Evolutionary conservation across 2,113 vertebrate species (phyloP).

Genomic region (Erpornis zantholeuca): DNA sequence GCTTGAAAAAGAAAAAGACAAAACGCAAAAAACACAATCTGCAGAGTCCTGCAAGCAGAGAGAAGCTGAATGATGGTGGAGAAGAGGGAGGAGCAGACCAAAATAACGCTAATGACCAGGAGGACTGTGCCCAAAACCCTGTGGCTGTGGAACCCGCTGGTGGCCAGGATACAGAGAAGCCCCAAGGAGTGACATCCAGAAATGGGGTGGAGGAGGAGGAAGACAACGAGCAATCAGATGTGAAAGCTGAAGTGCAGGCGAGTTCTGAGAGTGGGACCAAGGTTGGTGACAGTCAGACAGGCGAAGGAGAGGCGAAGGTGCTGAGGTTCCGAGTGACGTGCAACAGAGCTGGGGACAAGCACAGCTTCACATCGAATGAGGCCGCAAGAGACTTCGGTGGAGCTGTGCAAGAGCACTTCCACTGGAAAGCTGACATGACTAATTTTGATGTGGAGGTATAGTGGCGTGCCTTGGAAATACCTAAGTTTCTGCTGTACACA

Average conservation of each 20-base stretch:
- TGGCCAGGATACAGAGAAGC: neutral
- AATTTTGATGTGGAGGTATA: slow-evolving; percentile 95
- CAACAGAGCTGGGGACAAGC: slow-evolving; percentile 91
- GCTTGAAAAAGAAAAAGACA: slow-evolving; percentile 88
- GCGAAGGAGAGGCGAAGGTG: slow-evolving; percentile 39
- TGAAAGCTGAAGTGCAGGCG: neutral
- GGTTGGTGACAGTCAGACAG: neutral
- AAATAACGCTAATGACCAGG: neutral
- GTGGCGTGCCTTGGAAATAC: neutral
- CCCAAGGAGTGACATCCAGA: neutral
- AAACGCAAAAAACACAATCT: slow-evolving; percentile 73
- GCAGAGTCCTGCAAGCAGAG: slow-evolving; percentile 38
- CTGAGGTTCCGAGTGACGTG: slow-evolving; percentile 93
- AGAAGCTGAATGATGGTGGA: neutral
- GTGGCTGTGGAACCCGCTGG: neutral
- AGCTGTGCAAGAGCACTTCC: slow-evolving; percentile 91
- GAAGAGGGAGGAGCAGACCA: slow-evolving; percentile 6
- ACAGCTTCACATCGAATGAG: slow-evolving; percentile 93
- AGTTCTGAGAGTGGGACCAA: neutral
- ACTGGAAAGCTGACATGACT: slow-evolving; percentile 99
- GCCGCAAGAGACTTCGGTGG: slow-evolving; percentile 95
- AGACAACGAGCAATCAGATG: neutral
- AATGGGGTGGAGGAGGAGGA: neutral
- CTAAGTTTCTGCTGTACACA: accelerated
- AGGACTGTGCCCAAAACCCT: neutral